A percentile compares a stretch with the other conserved stretches of the same genome.
These are phyloP conservation scores for Pseudopipra pipra DNA, from an alignment of 2,113 vertebrate genomes.

Conservation along the genomic window DNA sequence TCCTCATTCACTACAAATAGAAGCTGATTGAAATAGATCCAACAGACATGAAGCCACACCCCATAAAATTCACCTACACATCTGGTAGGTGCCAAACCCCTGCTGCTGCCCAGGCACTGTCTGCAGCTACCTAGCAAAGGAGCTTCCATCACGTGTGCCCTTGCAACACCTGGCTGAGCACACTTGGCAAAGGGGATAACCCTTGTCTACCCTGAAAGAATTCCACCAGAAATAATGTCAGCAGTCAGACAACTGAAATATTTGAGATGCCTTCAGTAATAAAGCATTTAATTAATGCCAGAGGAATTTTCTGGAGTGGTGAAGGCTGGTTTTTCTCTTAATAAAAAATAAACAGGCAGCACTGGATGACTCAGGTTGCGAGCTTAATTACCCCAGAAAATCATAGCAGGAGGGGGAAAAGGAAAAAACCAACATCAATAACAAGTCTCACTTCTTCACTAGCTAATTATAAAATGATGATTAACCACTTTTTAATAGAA, in stretches of 20 bases:
- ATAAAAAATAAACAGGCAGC: background rate
- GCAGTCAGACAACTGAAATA: background rate
- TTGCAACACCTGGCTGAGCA: background rate
- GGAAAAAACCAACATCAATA: background rate
- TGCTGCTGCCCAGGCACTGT: background rate
- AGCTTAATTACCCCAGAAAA: background rate
- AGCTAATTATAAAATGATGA: background rate
- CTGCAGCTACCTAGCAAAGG: background rate
- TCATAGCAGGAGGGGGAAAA: background rate
- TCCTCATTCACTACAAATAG: background rate
- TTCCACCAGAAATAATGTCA: background rate
- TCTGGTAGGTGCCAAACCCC: background rate
- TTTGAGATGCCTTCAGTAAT: background rate
- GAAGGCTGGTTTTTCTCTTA: background rate
- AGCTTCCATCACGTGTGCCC: background rate
- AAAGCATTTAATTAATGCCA: background rate
- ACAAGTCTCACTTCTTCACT: background rate
- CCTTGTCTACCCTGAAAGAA: background rate
- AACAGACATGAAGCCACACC: background rate
- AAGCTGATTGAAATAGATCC: background rate
- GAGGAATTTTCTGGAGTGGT: background rate
- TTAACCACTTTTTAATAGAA: background rate
- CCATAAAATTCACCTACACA: background rate
- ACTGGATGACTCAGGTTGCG: background rate
- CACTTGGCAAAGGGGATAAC: background rate